phyloP scores from a whole-genome alignment of 2,888 invertebrate genomes.

The Lasioglossum figueresi region DNA sequence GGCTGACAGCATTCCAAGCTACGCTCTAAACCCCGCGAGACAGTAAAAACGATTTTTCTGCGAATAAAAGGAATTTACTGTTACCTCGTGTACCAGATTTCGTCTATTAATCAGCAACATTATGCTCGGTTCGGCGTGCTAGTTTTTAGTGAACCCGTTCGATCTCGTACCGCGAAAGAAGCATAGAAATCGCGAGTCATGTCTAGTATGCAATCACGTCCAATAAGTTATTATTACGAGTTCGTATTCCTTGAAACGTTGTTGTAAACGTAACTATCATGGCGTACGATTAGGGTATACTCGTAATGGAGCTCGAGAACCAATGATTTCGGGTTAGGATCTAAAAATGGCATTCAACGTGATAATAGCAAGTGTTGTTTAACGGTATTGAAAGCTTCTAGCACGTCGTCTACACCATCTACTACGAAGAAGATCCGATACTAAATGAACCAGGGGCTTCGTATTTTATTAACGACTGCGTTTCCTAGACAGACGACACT shows the following conservation, averaged over 20 bases:
- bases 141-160: slow-evolving; percentile 45
- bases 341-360: not conserved
- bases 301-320: not conserved
- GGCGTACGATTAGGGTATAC: not conserved
- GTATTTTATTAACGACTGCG: not conserved
- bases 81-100: slow-evolving; percentile 21
- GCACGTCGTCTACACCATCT: not conserved
- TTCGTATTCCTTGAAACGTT: slow-evolving; percentile 12
- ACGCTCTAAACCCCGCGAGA: slow-evolving; percentile 19
- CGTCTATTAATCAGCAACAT: slow-evolving; percentile 26
- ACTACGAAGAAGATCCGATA: not conserved
- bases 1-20: slow-evolving; percentile 49
- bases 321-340: slow-evolving; percentile 3
- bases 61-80: slow-evolving; percentile 28
- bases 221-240: slow-evolving; percentile 39
- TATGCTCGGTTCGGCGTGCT: slow-evolving; percentile 12
- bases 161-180: not conserved
- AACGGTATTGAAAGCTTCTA: not conserved
- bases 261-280: not conserved
- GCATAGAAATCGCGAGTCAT: slow-evolving; percentile 30
- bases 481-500: too few species aligned
- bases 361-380: not conserved
- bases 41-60: slow-evolving; percentile 28
- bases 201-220: slow-evolving; percentile 28
- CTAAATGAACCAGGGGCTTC: not conserved